Conservation (phyloP, 2,113 vertebrate species). For the Microcebus murinus region DNA sequence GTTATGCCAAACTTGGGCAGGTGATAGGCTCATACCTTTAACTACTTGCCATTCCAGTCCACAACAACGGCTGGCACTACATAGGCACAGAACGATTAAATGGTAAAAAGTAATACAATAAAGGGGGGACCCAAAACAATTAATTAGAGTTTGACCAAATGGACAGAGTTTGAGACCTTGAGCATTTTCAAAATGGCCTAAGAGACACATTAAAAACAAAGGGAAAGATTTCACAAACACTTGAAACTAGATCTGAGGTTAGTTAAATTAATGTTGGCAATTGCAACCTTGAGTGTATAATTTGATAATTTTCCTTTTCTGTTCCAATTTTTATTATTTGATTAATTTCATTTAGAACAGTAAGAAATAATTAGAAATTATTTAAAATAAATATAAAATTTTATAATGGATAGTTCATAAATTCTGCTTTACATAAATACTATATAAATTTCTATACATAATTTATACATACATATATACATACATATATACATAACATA, state of each 20-base stretch:
- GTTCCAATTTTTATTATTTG: not conserved
- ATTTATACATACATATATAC: too few relatives aligned
- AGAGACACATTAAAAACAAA: not conserved
- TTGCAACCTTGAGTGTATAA: not conserved
- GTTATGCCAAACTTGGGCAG: not conserved
- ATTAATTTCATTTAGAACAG: slow-evolving; percentile 5
- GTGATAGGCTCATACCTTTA: not conserved
- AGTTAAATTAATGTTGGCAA: not conserved
- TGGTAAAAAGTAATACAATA: not conserved
- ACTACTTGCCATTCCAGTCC: not conserved
- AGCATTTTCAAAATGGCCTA: not conserved
- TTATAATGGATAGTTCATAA: not conserved
- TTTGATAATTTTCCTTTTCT: not conserved
- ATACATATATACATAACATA: too few relatives aligned
- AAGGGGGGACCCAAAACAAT: accelerated
- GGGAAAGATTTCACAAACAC: not conserved
- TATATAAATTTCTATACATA: not conserved
- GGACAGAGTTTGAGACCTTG: not conserved
- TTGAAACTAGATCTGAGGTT: not conserved
- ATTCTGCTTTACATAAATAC: not conserved
- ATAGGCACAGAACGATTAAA: not conserved
- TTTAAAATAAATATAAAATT: not conserved
- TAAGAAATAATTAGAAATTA: not conserved
- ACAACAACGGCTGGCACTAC: not conserved
- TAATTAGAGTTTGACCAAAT: not conserved